phyloP scores from a whole-genome alignment of 2,888 invertebrate genomes.

The Urechis unicinctus region DNA sequence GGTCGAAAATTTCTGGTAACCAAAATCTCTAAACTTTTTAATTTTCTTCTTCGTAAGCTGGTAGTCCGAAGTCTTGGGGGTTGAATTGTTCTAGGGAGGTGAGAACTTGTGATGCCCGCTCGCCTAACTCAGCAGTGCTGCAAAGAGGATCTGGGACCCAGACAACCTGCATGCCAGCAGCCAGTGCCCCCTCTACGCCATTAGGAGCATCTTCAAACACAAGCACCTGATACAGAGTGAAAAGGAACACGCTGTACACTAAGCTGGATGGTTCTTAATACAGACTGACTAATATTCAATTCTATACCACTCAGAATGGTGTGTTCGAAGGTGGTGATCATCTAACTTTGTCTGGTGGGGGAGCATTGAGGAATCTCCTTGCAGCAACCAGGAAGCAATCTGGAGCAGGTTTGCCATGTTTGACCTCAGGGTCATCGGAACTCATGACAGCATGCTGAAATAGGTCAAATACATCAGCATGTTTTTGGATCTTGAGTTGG shows the following conservation, averaged over 20 bases:
- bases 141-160: constrained; percentile 41
- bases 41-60: constrained; percentile 46
- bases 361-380: constrained; percentile 65
- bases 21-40: too few species aligned
- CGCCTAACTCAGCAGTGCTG: constrained; percentile 26
- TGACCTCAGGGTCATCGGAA: constrained; percentile 76
- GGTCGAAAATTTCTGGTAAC: too few species aligned
- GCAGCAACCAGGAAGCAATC: constrained; percentile 79
- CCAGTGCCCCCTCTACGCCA: constrained; percentile 71
- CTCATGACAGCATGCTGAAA: constrained; percentile 71
- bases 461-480: constrained; percentile 34
- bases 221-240: constrained; percentile 59
- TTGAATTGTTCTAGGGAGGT: constrained; percentile 70
- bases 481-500: constrained; percentile 53
- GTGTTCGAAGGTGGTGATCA: too few species aligned
- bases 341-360: too few species aligned
- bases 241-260: too few species aligned
- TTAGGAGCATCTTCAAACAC: constrained; percentile 91
- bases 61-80: constrained; percentile 81
- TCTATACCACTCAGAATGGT: too few species aligned
- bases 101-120: constrained; percentile 65
- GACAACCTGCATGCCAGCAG: constrained; percentile 67
- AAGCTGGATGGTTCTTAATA: too few species aligned
- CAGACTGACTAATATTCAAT: too few species aligned
- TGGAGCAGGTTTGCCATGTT: constrained; percentile 80